Evolutionary conservation across 2,797 vertebrate genomes (phyloP), one percentile per base, ranked within the genome.

Genomic region (Hydrolagus colliei): DNA sequence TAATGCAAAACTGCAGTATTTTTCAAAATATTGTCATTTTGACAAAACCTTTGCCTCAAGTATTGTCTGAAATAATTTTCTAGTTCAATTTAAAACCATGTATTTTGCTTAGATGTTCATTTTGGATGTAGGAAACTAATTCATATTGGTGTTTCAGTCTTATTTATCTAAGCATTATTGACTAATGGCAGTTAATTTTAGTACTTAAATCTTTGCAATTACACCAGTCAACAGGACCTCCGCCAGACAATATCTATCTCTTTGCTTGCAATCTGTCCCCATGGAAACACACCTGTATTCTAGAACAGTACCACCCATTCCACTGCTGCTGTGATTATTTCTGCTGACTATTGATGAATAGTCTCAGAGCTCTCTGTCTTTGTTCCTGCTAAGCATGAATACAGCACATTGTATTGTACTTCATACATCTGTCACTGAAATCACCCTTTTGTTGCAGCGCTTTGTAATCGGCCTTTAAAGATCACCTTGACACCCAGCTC

Each of bases 211-310:
- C 22, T 22, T 79, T 22, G 6, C 61, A 63, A 63, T 67, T 8
- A 11, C 67, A 14, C 5, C 0, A 65, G 61, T 32, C n/a, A 63
- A 63, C 61, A 22, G 27, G 22, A 61, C 61, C 22, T 27, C 10
- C 20, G 10, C 22, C 27, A 80, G 10, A 67, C 12, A 67, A 78
- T 61, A 59, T 13, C 63, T 6, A 12, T 32, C 32, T 22, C 11
- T 8, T 67, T 27, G 27, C 63, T 80, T 80, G 22, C 3, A 80
- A 65, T 32, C 78, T 35, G 62, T 80, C 62, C 62, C 63, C 62
- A 80, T 67, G 62, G 62, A 77, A 77, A 77, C 75, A 77, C 52
- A 77, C 75, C 52, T 77, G 8, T 77, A 41, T 61, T 77, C 75
- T 77, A 20, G 18, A 77, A 11, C 9, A n/a, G 52, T 3, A 65